phyloP scores from a whole-genome alignment of 2,113 vertebrate genomes.

The Bufo gargarizans region DNA sequence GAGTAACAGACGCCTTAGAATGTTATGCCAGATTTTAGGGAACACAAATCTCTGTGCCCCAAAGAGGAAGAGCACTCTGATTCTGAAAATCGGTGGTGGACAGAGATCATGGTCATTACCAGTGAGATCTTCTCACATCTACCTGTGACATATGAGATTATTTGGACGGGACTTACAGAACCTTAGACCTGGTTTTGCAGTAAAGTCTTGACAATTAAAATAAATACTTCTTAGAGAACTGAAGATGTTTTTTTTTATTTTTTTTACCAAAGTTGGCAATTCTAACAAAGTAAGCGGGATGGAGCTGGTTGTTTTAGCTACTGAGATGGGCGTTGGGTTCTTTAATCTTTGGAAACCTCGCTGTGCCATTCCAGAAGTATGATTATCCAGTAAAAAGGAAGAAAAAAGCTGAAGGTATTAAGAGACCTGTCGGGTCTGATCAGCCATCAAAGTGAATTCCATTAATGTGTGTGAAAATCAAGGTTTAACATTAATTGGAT shows the following conservation, averaged over 20 bases:
- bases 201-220: not conserved
- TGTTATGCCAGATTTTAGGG: no score
- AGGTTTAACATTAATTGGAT: slow-evolving; percentile 54
- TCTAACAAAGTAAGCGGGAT: not conserved
- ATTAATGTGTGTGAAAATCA: slow-evolving; percentile 55
- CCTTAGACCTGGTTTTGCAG: not conserved
- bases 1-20: no score
- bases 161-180: not conserved
- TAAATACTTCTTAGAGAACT: not conserved
- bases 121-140: not conserved
- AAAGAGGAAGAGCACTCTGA: no score
- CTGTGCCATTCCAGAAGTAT: slow-evolving; percentile 5
- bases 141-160: not conserved
- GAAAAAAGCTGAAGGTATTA: slow-evolving; percentile 1
- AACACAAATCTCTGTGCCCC: no score
- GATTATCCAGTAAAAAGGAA: not conserved
- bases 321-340: not conserved
- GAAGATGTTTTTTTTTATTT: not conserved
- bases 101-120: no score
- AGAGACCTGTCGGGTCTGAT: slow-evolving; percentile 33
- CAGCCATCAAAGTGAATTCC: slow-evolving; percentile 30
- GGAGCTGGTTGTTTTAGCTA: not conserved
- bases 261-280: not conserved
- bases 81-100: no score
- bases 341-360: slow-evolving; percentile 8